A percentile compares a stretch with the other conserved stretches of the same genome.
Conservation (phyloP, 2,113 vertebrate species). For the Oophaga pumilio region DNA sequence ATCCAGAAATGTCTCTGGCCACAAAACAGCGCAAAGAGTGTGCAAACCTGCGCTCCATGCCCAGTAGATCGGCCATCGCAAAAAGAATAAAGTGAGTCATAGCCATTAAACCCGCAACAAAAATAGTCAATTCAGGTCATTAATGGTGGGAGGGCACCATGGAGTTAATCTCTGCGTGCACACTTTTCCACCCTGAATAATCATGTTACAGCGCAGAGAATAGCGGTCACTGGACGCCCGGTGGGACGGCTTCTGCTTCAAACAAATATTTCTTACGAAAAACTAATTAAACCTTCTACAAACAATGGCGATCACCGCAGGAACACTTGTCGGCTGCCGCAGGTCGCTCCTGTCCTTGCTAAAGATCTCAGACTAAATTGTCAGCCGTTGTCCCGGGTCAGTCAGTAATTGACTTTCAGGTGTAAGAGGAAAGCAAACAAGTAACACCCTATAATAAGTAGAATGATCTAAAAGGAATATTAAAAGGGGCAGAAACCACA, state of each 20-base stretch:
- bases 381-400: neutral
- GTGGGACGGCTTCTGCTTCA: neutral
- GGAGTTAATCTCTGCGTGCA: too few species aligned
- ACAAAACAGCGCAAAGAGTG: too few species aligned
- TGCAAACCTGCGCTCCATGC: too few species aligned
- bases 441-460: neutral
- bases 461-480: neutral
- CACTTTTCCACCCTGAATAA: neutral
- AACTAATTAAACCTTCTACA: constrained; percentile 3
- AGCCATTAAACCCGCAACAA: too few species aligned
- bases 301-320: neutral
- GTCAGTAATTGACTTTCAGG: neutral
- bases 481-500: neutral
- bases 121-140: too few species aligned
- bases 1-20: too few species aligned
- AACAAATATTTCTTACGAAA: neutral
- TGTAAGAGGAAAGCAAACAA: neutral
- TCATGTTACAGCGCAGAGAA: neutral
- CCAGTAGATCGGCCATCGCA: too few species aligned
- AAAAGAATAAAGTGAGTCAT: too few species aligned
- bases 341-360: neutral
- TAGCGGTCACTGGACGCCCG: neutral
- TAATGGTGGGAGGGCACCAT: too few species aligned
- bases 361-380: neutral
- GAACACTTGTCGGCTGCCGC: neutral